Evolutionary conservation across 2,113 vertebrate genomes (phyloP), one percentile per base, ranked within the genome.

Genomic region (Dicrurus megarhynchus): DNA sequence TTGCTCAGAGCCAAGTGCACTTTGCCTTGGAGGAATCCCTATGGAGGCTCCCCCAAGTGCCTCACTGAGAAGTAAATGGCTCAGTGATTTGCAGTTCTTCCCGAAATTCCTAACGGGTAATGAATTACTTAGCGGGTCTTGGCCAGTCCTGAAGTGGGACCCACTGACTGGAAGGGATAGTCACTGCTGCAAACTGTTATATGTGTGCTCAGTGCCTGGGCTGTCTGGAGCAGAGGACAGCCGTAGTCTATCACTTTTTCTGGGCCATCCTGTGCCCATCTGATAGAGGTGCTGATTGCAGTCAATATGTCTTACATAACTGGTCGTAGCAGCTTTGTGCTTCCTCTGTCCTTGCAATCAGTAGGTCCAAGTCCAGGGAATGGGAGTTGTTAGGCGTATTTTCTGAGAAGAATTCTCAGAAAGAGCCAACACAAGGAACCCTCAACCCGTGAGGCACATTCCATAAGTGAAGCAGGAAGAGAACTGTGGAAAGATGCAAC

Each of bases 271-370:
- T 75, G n/a, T 61, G 75, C 69, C 42, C n/a, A 23, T 32, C 33
- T 76, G 47, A 10, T 16, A 13, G 4, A 41, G 46, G 7, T 61
- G 26, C 46, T 76, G 39, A 19, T 18, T 42, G 32, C 46, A 41
- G 41, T 67, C 5, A 4, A 9, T 4, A 3, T 0, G 1, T 37
- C 64, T 74, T 61, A 49, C 2, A 0, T 15, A 7, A 50, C 42
- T 77, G 55, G 33, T 19, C 3, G 1, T 12, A 74, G 46, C 30
- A 69, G 61, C 57, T 55, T 33, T 0, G 6, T 49, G 27, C 20
- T 74, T 89, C 35, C 52, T 88, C 35, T 52, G 68, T 39, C 61
- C 37, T 33, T 86, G 53, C 22, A 17, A 23, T 68, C 65, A 75
- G 42, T 9, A 33, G 60, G 71, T 67, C 13, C 20, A 27, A 28